A percentile compares a stretch with the other conserved stretches of the same genome.
phyloP scores from a whole-genome alignment of 2,113 vertebrate genomes.

The Emydocephalus ijimae region DNA sequence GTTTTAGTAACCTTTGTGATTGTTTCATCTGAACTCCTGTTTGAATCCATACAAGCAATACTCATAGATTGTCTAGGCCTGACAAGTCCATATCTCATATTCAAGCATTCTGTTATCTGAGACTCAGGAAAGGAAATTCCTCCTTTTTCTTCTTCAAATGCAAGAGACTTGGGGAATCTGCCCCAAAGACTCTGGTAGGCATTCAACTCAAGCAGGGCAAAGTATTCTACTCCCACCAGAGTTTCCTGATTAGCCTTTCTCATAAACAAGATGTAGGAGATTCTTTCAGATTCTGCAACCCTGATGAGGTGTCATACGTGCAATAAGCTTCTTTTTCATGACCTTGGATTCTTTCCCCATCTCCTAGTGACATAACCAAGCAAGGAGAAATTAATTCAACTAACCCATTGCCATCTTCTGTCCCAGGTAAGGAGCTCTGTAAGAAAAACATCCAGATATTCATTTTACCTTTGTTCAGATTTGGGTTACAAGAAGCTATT shows the following conservation, averaged over 20 bases:
- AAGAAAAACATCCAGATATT: slow-evolving; percentile 1
- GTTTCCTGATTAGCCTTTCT: not conserved
- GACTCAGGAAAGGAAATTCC: slow-evolving; percentile 11
- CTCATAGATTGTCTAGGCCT: not conserved
- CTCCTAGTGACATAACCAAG: slow-evolving; percentile 1
- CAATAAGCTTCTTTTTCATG: not conserved
- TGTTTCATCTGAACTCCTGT: not conserved
- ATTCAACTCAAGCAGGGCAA: not conserved
- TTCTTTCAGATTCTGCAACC: not conserved
- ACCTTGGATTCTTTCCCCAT: not conserved
- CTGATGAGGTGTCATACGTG: not conserved
- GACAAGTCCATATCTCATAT: not conserved
- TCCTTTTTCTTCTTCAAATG: slow-evolving; percentile 31
- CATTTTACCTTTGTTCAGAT: slow-evolving; percentile 4
- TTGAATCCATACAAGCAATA: not conserved
- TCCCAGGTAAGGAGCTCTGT: not conserved
- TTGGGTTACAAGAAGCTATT: slow-evolving; percentile 65
- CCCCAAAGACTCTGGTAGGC: not conserved
- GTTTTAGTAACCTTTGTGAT: not conserved
- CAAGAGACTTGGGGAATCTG: not conserved
- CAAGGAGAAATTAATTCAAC: not conserved
- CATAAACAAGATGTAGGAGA: not conserved
- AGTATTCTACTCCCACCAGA: not conserved
- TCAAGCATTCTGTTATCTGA: not conserved
- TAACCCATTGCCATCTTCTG: not conserved